Evolutionary conservation across 2,113 vertebrate species (phyloP).

Genomic region (Campylomormyrus numenius): DNA sequence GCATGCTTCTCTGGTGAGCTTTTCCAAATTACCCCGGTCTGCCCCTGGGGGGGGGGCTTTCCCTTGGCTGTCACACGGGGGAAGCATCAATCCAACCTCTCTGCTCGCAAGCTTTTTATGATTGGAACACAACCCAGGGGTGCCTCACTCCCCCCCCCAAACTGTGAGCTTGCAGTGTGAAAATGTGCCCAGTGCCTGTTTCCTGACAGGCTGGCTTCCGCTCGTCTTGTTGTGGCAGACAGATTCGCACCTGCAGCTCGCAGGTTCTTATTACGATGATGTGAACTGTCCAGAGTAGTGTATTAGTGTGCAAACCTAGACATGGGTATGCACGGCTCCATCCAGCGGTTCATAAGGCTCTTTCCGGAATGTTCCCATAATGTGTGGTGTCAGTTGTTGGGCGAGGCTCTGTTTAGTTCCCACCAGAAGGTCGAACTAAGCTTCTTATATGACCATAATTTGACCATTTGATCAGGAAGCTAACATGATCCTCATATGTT

Average conservation of each 20-base stretch:
- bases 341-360: neutral
- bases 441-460: neutral
- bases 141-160: neutral
- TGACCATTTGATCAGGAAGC: neutral
- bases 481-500: neutral
- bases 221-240: neutral
- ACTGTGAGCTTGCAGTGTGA: neutral
- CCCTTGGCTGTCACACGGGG: neutral
- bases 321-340: neutral
- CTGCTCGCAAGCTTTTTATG: neutral
- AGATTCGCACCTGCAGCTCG: neutral
- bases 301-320: neutral
- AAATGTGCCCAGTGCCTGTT: neutral
- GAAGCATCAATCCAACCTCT: neutral
- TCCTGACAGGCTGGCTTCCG: neutral
- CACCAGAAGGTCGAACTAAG: neutral
- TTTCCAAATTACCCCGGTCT: neutral
- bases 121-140: neutral
- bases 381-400: neutral
- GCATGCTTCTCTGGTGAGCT: neutral
- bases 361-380: neutral
- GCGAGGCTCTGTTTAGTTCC: neutral
- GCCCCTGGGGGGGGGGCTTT: neutral
- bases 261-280: neutral
- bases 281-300: neutral